Evolutionary conservation across 2,888 invertebrate genomes (phyloP).

Genomic region (Panopea generosa): DNA sequence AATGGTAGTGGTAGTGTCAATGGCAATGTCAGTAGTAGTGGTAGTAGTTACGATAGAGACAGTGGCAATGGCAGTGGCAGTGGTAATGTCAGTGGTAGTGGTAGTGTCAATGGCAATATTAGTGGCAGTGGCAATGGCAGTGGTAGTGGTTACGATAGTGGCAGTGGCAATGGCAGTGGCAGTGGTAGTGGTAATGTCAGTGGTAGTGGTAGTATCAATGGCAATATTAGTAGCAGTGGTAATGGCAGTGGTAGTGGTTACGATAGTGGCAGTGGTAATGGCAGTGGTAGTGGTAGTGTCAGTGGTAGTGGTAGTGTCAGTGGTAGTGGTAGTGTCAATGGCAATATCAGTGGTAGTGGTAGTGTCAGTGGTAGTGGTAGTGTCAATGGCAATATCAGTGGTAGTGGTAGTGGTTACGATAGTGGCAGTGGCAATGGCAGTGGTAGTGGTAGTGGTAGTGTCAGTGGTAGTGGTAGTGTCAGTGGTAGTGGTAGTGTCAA

Average conservation of each 20-base stretch:
- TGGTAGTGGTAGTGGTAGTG: neutral
- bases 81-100: slow-evolving; percentile 1
- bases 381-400: neutral
- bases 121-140: slow-evolving; percentile 4
- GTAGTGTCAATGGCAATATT: neutral
- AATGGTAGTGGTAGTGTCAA: neutral
- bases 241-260: slow-evolving; percentile 4
- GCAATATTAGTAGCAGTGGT: neutral
- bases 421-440: slow-evolving; percentile 1
- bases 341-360: neutral
- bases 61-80: neutral
- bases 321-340: slow-evolving; percentile 4
- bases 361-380: slow-evolving; percentile 7
- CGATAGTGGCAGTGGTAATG: neutral
- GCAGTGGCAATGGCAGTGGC: neutral
- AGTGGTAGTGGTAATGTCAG: neutral
- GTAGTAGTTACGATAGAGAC: neutral
- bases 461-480: too few relatives aligned
- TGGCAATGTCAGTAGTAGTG: neutral
- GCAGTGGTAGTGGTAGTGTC: slow-evolving; percentile 1
- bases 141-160: slow-evolving; percentile 1
- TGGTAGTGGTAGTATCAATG: slow-evolving; percentile 1
- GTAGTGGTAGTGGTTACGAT: slow-evolving; percentile 5
- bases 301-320: neutral
- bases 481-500: too few relatives aligned